Base-by-base conservation (phyloP, 2,888 invertebrate genomes). In the Timema cristinae region DNA sequence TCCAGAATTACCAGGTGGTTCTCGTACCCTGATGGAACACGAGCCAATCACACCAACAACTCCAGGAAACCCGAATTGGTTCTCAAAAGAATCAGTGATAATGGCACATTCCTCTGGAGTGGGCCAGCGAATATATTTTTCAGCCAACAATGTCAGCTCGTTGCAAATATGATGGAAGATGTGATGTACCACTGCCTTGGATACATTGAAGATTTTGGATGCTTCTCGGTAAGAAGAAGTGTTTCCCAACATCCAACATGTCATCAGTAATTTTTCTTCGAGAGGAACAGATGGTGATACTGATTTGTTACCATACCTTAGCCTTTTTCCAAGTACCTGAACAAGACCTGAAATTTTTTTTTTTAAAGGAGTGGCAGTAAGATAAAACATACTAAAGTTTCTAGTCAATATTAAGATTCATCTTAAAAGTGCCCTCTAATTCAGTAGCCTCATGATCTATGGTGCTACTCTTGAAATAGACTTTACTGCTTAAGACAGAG, bases 21-120 rank as follows among this genome's bases (percentile, higher is more conserved):
- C 61, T 8, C 67, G 48, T 10, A 75, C 71, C 8, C 69, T 68
- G 11, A 75, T 32, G 16, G 66, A 69, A 48, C 71, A 66, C 16
- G 68, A 59, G 13, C 69, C 75, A 13, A 75, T 71, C 10, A 73
- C 66, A 10, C 75, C 75, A 51, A 75, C 70, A 11, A 75, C 72
- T 15, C 73, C 73, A 7, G 75, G 73, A n/a, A 75, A 73, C 13
- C 72, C 72, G 54, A 71, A 71, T 15, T 50, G 32, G 47, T 13
- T 67, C 9, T 69, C 63, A 68, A 75, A 75, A 10, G 71, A 68
- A n/a, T 69, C 71, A 0, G 71, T 50, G 68, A 75, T 73, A n/a
- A 59, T 13, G 56, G 49, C 16, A 47, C 68, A 66, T 52, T 75
- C 72, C 2, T 56, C 54, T 16, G 50, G 32, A n/a, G 73, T 67